These are phyloP conservation scores for Tiliacea aurago DNA, from an alignment of 2,888 invertebrate species.

Conservation along the genomic window DNA sequence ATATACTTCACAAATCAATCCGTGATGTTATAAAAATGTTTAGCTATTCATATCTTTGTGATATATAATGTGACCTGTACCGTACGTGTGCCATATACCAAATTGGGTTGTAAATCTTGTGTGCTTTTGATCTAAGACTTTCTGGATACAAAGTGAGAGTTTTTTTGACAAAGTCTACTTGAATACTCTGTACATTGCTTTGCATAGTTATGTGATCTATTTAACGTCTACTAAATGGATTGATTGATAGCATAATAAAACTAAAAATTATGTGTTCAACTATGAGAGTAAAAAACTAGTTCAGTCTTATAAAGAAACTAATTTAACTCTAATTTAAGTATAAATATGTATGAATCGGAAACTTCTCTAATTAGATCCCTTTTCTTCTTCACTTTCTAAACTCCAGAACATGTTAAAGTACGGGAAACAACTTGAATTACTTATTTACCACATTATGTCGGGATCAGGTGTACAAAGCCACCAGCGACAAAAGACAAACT, in stretches of 20 bases:
- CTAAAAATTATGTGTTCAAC: not conserved
- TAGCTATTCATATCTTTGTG: slow-evolving; percentile 34
- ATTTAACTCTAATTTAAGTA: slow-evolving; percentile 1
- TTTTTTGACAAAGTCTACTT: slow-evolving; percentile 12
- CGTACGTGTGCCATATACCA: slow-evolving; percentile 50
- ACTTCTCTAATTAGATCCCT: slow-evolving; percentile 65
- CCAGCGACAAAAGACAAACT: slow-evolving; percentile 61
- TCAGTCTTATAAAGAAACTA: not conserved
- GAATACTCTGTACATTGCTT: not conserved
- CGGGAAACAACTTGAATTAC: slow-evolving; percentile 77
- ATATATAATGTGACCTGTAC: slow-evolving; percentile 16
- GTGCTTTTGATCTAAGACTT: slow-evolving; percentile 28
- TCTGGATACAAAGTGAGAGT: slow-evolving; percentile 18
- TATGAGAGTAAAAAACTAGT: not conserved
- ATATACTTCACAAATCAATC: slow-evolving; percentile 32
- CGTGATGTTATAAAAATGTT: not conserved
- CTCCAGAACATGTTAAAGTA: slow-evolving; percentile 70
- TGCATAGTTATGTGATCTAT: not conserved
- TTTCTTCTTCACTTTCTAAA: slow-evolving; percentile 75
- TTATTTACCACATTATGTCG: slow-evolving; percentile 76
- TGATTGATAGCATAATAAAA: not conserved
- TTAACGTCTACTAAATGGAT: not conserved
- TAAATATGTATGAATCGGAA: slow-evolving; percentile 14
- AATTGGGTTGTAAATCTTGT: slow-evolving; percentile 51
- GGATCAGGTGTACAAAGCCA: slow-evolving; percentile 75